Percentiles rank a stretch among this genome's conserved stretches.
These are phyloP conservation scores for Parasteatoda tepidariorum DNA, from an alignment of 1,140 invertebrate species.

Conservation along the genomic window DNA sequence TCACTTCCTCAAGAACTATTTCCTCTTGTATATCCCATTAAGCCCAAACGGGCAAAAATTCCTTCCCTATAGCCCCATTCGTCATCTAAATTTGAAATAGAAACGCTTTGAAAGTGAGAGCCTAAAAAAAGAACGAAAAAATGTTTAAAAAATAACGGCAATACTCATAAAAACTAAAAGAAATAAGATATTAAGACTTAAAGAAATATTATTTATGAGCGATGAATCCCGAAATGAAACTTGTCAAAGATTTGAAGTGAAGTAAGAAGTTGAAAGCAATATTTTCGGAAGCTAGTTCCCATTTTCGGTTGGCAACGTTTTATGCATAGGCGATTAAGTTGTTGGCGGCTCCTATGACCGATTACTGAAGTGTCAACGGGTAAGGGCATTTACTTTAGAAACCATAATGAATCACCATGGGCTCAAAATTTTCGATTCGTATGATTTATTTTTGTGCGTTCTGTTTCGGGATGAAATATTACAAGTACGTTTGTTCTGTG, in stretches of 20 bases:
- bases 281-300: slow-evolving; percentile 18
- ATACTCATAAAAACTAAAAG: not conserved
- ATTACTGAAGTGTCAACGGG: slow-evolving; percentile 13
- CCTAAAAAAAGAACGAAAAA: not conserved
- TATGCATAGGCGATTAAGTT: slow-evolving; percentile 50
- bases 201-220: slow-evolving; percentile 13
- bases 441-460: slow-evolving; percentile 15
- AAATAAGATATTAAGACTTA: not conserved
- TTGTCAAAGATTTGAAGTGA: slow-evolving; percentile 33
- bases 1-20: not conserved
- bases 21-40: not conserved
- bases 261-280: slow-evolving; percentile 23
- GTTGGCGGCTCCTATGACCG: slow-evolving; percentile 32
- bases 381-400: slow-evolving; percentile 20
- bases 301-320: slow-evolving; percentile 40
- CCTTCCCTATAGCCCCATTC: not conserved
- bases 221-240: slow-evolving; percentile 39
- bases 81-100: slow-evolving; percentile 25
- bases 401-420: slow-evolving; percentile 27
- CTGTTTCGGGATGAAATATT: slow-evolving; percentile 9
- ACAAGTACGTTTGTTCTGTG: not conserved
- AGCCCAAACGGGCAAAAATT: slow-evolving; percentile 19
- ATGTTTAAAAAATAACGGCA: slow-evolving; percentile 4
- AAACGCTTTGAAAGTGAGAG: slow-evolving; percentile 17
- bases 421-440: slow-evolving; percentile 4